phyloP scores from a whole-genome alignment of 2,888 invertebrate species.

The Polyploca ridens region DNA sequence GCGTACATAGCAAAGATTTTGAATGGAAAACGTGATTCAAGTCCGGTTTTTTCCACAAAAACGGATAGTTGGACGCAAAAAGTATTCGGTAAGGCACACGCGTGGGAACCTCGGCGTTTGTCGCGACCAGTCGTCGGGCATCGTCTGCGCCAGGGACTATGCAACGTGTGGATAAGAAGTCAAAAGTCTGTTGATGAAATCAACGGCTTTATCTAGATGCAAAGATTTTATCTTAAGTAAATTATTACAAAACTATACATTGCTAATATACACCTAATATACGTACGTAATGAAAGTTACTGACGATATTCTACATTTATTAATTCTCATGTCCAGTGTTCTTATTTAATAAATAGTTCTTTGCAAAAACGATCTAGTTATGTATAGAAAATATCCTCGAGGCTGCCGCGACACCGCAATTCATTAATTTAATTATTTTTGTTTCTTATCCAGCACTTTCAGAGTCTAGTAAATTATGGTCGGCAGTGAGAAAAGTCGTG shows the following conservation, averaged over 20 bases:
- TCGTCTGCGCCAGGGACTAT: conserved; percentile 35
- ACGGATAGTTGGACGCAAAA: conserved; percentile 69
- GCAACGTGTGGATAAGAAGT: conserved; percentile 38
- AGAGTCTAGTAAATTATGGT: conserved; percentile 22
- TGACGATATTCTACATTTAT: too few species aligned
- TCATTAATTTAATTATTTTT: not conserved
- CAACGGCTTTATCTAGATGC: not conserved
- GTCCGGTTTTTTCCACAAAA: conserved; percentile 72
- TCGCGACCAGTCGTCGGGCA: conserved; percentile 32
- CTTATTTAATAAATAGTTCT: too few species aligned
- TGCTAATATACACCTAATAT: too few species aligned
- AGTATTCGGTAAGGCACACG: conserved; percentile 80
- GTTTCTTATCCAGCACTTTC: conserved; percentile 22
- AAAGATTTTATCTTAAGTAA: not conserved
- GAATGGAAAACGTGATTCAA: conserved; percentile 80
- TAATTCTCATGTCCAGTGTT: too few species aligned
- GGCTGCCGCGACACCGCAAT: too few species aligned
- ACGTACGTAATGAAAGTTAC: too few species aligned
- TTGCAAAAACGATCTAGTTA: too few species aligned
- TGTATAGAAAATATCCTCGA: too few species aligned
- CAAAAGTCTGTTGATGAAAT: not conserved
- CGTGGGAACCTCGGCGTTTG: conserved; percentile 69
- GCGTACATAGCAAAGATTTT: conserved; percentile 52
- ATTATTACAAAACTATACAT: not conserved
- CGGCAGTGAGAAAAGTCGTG: conserved; percentile 66